Base-by-base conservation (phyloP, 1,140 invertebrate species). In the Caerostris extrusa region DNA sequence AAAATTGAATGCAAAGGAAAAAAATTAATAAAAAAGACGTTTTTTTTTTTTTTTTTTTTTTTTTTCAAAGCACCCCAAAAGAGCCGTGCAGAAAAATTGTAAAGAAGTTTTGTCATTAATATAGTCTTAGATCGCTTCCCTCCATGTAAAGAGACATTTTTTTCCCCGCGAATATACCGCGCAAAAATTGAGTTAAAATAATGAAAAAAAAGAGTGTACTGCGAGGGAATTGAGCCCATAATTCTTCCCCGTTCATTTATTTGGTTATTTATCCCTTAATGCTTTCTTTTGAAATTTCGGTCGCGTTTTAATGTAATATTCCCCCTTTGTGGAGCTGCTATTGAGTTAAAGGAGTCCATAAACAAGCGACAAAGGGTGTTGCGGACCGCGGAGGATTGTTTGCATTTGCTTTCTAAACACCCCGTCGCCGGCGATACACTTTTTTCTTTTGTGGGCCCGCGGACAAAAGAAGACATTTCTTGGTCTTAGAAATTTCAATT, bases 61-160 rank as follows among this genome's bases (percentile, higher is more conserved):
- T 67, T 71, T 87, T 88, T 90, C 1, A 67, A 90, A 69, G 55
- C 7, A 71, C 10, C 7, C 53, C 5, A 86, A 50, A 58, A 17
- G 60, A 12, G 86, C 12, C 64, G 83, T 17, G 64, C 14, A 10
- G 6, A 56, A 61, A 91, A 91, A 91, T 91, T 82, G 56, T 60
- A 91, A 91, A 91, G 90, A 82, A 91, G 77, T 91, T 64, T 82
- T 82, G 90, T 77, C 71, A 91, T 91, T 91, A 91, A 91, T 91
- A 91, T 60, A 56, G 8, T 82, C 90, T 82, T 61, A 91, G 50
- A 17, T 55, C 67, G 17, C 71, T 87, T 60, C 88, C 57, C n/a
- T 2, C 71, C 17, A n/a, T 53, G n/a, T 91, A 88, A 88, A 67
- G 86, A 55, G 86, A 34, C 7, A 61, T 61, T 64, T 88, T 87